Conservation (phyloP, 2,797 vertebrate genomes). For the Rhyacichthys aspro region DNA sequence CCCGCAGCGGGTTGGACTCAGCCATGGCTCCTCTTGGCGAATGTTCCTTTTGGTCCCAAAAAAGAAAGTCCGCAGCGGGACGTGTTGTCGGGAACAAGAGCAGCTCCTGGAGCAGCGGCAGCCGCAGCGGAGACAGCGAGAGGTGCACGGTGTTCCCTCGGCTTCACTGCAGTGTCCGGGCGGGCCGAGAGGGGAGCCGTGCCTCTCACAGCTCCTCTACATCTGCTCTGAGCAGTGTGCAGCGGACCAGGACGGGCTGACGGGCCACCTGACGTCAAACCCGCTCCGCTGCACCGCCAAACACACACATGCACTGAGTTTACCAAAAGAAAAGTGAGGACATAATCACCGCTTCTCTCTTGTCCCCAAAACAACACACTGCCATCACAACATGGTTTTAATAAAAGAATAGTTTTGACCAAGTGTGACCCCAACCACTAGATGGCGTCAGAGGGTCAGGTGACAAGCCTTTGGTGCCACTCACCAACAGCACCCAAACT, state of each 20-base stretch:
- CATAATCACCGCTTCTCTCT: too few relatives aligned
- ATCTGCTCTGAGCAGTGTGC: not conserved
- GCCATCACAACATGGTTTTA: too few relatives aligned
- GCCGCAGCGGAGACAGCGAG: slow-evolving; percentile 38
- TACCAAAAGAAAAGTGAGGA: too few relatives aligned
- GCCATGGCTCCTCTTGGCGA: slow-evolving; percentile 79
- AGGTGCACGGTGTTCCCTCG: slow-evolving; percentile 32
- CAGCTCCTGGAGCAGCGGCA: slow-evolving; percentile 47
- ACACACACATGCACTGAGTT: not conserved
- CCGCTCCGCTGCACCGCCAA: not conserved
- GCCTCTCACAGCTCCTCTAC: not conserved
- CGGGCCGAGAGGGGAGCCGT: slow-evolving; percentile 2
- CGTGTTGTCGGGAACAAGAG: slow-evolving; percentile 51
- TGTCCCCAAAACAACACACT: too few relatives aligned
- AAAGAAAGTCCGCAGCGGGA: slow-evolving; percentile 70
- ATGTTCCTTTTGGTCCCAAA: not conserved
- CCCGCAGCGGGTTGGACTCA: slow-evolving; percentile 86
- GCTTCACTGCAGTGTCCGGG: slow-evolving; percentile 3
- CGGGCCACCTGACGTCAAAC: slow-evolving; percentile 66
- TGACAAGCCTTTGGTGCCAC: not conserved
- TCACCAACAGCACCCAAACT: too few relatives aligned
- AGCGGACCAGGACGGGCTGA: slow-evolving; percentile 34
- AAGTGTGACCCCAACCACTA: slow-evolving; percentile 14
- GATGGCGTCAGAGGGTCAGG: slow-evolving; percentile 40
- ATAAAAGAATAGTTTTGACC: not conserved